Evolutionary conservation across 2,113 vertebrate genomes (phyloP).

Genomic region (Vanacampus margaritifer): DNA sequence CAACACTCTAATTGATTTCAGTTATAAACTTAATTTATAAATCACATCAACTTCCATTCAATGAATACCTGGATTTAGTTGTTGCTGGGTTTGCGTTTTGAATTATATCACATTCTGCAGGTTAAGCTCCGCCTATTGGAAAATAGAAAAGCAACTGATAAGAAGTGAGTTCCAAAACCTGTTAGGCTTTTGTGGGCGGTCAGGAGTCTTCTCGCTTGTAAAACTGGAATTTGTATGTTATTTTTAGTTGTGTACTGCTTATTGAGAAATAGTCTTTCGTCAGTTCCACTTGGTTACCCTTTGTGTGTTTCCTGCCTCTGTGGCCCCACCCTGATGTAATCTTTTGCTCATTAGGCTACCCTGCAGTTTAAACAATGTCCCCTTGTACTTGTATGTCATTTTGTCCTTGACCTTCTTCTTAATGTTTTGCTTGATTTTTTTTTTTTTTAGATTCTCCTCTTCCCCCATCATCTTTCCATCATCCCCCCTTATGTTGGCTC

Average conservation of each 20-base stretch:
- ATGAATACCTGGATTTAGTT: not conserved
- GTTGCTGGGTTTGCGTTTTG: not conserved
- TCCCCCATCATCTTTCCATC: not conserved
- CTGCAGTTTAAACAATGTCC: conserved; percentile 3
- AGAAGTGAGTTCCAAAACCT: not conserved
- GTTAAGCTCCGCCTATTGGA: not conserved
- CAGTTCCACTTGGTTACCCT: not conserved
- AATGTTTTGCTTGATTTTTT: not conserved
- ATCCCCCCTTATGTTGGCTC: not conserved
- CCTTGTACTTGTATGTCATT: not conserved
- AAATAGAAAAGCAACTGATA: not conserved
- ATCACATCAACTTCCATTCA: not conserved
- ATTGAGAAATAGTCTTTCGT: not conserved
- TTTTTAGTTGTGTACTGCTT: not conserved
- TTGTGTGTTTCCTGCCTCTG: conserved; percentile 1
- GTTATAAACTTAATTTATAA: not conserved
- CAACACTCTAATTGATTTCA: no score
- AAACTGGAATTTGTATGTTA: not conserved
- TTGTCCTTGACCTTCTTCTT: not conserved
- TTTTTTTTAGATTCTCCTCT: not conserved
- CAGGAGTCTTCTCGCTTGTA: not conserved
- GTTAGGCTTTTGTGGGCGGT: not conserved
- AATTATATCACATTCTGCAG: not conserved
- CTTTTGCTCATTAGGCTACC: conserved; percentile 3
- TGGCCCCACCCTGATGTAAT: not conserved